phyloP scores from a whole-genome alignment of 35 echinoderm and acorn worm genomes.

The Patiria miniata region DNA sequence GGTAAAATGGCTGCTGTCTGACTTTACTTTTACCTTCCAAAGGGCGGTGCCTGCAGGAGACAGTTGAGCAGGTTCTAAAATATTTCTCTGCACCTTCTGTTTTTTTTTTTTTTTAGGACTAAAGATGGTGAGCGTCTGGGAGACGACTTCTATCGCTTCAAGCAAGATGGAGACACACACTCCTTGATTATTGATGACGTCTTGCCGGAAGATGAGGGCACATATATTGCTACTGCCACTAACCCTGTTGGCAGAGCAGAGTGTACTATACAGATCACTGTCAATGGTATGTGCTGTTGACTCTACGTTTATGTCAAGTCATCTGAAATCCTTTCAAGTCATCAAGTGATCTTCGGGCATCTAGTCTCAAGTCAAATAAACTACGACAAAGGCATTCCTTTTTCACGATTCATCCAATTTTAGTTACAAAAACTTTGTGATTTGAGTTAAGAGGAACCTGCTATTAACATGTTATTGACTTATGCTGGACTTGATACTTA shows the following conservation, averaged over 20 bases:
- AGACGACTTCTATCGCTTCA: slow-evolving; percentile 61
- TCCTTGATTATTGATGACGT: slow-evolving; percentile 73
- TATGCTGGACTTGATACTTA: too few species aligned
- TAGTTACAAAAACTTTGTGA: too few species aligned
- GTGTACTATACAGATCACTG: slow-evolving; percentile 73
- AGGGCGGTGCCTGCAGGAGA: too few species aligned
- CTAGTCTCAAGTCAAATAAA: background rate
- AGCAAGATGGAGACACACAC: slow-evolving; percentile 65
- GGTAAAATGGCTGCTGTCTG: too few species aligned
- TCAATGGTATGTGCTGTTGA: slow-evolving; percentile 59
- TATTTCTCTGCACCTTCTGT: background rate
- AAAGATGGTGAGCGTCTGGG: slow-evolving; percentile 76
- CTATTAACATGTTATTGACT: too few species aligned
- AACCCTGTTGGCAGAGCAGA: slow-evolving; percentile 81
- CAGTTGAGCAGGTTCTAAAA: background rate
- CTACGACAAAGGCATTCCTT: background rate
- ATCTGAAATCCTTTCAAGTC: background rate
- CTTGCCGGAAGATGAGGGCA: slow-evolving; percentile 76
- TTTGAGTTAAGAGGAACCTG: too few species aligned
- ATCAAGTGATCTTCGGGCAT: background rate
- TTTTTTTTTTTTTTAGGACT: slow-evolving; percentile 54
- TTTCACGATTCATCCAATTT: background rate
- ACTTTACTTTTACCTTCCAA: too few species aligned
- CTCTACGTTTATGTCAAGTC: too few species aligned
- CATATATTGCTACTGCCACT: slow-evolving; percentile 76